These are phyloP conservation scores for Tetragonisca angustula DNA, from an alignment of 2,888 invertebrate genomes.

Conservation along the genomic window DNA sequence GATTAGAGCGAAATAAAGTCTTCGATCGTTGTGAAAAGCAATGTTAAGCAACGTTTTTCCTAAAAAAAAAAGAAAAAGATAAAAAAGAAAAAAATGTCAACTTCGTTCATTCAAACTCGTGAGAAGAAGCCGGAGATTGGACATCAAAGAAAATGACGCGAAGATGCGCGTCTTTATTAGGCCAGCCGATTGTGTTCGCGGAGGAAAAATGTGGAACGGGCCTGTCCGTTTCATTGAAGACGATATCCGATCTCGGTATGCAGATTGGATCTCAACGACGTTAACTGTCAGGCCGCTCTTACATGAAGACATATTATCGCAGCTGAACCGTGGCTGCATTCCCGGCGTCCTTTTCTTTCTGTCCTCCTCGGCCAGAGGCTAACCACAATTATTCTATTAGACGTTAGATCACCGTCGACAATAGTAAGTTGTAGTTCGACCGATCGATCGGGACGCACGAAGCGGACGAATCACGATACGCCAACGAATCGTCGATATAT, in stretches of 20 bases:
- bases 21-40: neutral
- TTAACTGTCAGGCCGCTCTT: constrained; percentile 61
- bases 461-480: neutral
- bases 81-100: neutral
- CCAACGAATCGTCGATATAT: neutral
- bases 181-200: neutral
- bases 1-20: neutral
- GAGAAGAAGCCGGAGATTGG: neutral
- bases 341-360: constrained; percentile 58
- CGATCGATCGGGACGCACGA: constrained; percentile 32
- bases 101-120: neutral
- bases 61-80: too few species aligned
- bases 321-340: constrained; percentile 70
- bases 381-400: constrained; percentile 69
- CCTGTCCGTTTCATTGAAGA: constrained; percentile 46
- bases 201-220: constrained; percentile 44
- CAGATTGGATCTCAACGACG: constrained; percentile 59
- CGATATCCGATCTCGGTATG: constrained; percentile 54
- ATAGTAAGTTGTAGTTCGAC: constrained; percentile 48
- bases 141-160: neutral
- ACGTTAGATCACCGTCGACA: constrained; percentile 70
- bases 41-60: neutral
- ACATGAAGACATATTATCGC: constrained; percentile 74
- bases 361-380: constrained; percentile 56
- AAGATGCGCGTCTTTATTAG: neutral